Percentiles rank a stretch among this genome's conserved stretches.
These are phyloP conservation scores for Choreutis nemorana DNA, from an alignment of 2,888 invertebrate species.

Conservation along the genomic window DNA sequence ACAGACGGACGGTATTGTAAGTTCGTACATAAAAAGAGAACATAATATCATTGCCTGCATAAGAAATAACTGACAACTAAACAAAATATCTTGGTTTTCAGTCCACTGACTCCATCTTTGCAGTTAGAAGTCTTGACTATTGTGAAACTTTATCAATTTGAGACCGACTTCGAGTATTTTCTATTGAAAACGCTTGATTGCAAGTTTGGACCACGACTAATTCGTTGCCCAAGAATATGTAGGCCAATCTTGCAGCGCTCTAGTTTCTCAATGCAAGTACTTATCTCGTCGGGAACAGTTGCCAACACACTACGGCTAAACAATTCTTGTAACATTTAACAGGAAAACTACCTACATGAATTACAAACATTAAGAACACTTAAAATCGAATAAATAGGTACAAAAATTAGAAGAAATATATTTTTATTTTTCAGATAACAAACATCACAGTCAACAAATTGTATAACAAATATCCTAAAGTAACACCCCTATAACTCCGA, in stretches of 20 bases:
- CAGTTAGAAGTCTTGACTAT: too few relatives aligned
- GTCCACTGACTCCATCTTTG: too few relatives aligned
- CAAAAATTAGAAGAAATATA: slow-evolving; percentile 13
- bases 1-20: too few relatives aligned
- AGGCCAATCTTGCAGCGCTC: slow-evolving; percentile 53
- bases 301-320: slow-evolving; percentile 48
- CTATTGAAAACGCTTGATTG: slow-evolving; percentile 50
- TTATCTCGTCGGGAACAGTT: slow-evolving; percentile 52
- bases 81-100: too few relatives aligned
- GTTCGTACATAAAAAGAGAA: too few relatives aligned
- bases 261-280: slow-evolving; percentile 59
- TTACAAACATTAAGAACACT: background rate
- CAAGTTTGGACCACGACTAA: slow-evolving; percentile 53
- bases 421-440: slow-evolving; percentile 28
- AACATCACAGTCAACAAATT: slow-evolving; percentile 43
- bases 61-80: too few relatives aligned
- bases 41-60: too few relatives aligned
- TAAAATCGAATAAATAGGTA: slow-evolving; percentile 5
- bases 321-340: slow-evolving; percentile 44
- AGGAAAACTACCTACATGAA: background rate
- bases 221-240: slow-evolving; percentile 46
- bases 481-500: background rate
- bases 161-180: slow-evolving; percentile 37
- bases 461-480: slow-evolving; percentile 4
- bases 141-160: slow-evolving; percentile 47